phyloP scores from a whole-genome alignment of 37 sponge, comb jelly and placozoan genomes.

The Diacarnus erythraeanus region DNA sequence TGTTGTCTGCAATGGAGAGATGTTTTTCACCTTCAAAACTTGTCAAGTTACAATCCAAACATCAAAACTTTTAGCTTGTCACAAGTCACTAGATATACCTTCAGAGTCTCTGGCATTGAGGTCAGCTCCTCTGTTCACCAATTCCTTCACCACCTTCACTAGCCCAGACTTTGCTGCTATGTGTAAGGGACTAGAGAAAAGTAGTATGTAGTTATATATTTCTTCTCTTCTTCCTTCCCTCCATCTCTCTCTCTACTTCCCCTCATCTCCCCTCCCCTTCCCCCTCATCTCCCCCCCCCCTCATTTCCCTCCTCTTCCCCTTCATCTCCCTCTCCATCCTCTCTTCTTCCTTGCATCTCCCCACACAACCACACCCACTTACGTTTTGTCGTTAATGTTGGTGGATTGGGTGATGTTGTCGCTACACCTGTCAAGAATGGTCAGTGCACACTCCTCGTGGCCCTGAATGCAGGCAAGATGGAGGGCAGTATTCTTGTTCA shows the following conservation, averaged over 20 bases:
- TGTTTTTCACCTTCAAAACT: not conserved
- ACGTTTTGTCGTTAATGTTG: slow-evolving; percentile 57
- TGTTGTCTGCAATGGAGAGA: slow-evolving; percentile 37
- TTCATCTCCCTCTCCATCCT: no score
- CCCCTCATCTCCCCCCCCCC: no score
- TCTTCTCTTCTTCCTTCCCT: no score
- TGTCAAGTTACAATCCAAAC: not conserved
- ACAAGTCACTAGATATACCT: slow-evolving; percentile 11
- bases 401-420: slow-evolving; percentile 31
- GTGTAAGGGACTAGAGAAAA: slow-evolving; percentile 63
- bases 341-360: no score
- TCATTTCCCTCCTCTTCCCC: no score
- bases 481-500: slow-evolving; percentile 69
- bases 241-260: no score
- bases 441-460: slow-evolving; percentile 70
- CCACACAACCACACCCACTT: not conserved
- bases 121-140: slow-evolving; percentile 63
- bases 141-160: slow-evolving; percentile 72
- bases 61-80: not conserved
- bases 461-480: slow-evolving; percentile 81
- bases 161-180: slow-evolving; percentile 79
- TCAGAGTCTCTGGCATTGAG: slow-evolving; percentile 59
- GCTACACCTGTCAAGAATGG: slow-evolving; percentile 55
- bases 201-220: not conserved
- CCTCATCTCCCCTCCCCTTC: no score